A percentile compares a stretch with the other conserved stretches of the same genome.
These are phyloP conservation scores for Thecocarcelia acutangulata DNA, from an alignment of 2,888 invertebrate genomes.

Conservation along the genomic window DNA sequence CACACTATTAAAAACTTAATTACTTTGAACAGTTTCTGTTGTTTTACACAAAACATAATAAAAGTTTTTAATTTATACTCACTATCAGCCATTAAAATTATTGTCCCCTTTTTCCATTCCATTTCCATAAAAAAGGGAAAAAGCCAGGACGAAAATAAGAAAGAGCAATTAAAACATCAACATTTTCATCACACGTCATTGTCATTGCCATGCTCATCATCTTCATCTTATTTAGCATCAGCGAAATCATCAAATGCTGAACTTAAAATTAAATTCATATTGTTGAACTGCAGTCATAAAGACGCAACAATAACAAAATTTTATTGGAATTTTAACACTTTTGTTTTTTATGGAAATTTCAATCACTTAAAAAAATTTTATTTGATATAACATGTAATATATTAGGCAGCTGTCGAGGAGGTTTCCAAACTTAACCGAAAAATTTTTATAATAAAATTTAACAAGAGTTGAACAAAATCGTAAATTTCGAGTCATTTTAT, in stretches of 20 bases:
- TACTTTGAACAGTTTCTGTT: conserved; percentile 59
- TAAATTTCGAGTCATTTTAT: conserved; percentile 80
- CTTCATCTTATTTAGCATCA: conserved; percentile 8
- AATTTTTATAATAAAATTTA: conserved; percentile 22
- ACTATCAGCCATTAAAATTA: conserved; percentile 28
- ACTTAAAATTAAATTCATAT: conserved; percentile 31
- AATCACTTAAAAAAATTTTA: conserved; percentile 27
- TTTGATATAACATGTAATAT: conserved; percentile 22
- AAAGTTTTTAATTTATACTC: conserved; percentile 34
- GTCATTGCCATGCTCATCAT: conserved; percentile 45
- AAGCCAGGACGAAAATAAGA: conserved; percentile 42
- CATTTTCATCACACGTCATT: conserved; percentile 67
- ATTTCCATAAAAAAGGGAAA: neutral
- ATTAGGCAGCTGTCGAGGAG: conserved; percentile 29
- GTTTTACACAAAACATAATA: conserved; percentile 18
- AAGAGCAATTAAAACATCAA: conserved; percentile 40
- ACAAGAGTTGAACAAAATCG: conserved; percentile 71
- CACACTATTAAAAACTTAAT: conserved; percentile 67
- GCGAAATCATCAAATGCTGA: neutral
- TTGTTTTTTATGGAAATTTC: conserved; percentile 60
- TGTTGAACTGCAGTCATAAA: conserved; percentile 15
- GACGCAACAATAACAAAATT: conserved; percentile 25
- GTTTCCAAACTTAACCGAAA: conserved; percentile 20
- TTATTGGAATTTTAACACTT: conserved; percentile 68
- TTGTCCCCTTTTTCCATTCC: conserved; percentile 41